Conservation (phyloP, 2,797 vertebrate species). For the Urocyon cinereoargenteus region DNA sequence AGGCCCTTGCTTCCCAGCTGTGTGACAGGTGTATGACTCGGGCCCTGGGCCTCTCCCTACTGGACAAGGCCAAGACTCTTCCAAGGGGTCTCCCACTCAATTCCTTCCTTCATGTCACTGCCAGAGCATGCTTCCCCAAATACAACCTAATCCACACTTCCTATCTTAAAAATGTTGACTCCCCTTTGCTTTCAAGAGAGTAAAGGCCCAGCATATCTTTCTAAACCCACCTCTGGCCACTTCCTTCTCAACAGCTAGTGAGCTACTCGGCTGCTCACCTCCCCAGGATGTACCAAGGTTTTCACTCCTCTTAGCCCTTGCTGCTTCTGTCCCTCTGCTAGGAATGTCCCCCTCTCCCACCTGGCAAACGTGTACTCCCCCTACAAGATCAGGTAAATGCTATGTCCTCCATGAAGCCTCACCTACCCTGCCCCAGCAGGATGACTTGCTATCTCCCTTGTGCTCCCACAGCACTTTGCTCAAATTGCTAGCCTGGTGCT, state of each 20-base stretch:
- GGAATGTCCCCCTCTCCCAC: background rate
- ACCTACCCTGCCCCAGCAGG: background rate
- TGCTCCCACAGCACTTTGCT: constrained; percentile 46
- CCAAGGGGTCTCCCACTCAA: background rate
- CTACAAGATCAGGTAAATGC: background rate
- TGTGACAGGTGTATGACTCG: background rate
- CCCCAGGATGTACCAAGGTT: background rate
- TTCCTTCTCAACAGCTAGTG: background rate
- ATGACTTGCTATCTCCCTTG: background rate
- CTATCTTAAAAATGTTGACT: background rate
- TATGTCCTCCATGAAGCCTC: background rate
- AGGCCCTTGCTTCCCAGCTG: background rate
- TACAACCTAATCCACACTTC: background rate
- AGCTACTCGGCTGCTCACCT: background rate
- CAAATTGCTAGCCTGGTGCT: constrained; percentile 61
- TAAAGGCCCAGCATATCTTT: background rate
- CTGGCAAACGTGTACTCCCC: background rate
- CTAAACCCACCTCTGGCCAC: background rate
- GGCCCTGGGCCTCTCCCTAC: background rate
- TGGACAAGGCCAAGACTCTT: background rate
- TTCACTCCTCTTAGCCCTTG: background rate
- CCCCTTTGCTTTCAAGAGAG: background rate
- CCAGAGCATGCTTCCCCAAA: background rate
- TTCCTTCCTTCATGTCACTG: background rate
- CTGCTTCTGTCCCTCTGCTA: background rate